Evolutionary conservation across 2,797 vertebrate genomes (phyloP), one percentile per base, ranked within the genome.

Genomic region (Uromys caudimaculatus): DNA sequence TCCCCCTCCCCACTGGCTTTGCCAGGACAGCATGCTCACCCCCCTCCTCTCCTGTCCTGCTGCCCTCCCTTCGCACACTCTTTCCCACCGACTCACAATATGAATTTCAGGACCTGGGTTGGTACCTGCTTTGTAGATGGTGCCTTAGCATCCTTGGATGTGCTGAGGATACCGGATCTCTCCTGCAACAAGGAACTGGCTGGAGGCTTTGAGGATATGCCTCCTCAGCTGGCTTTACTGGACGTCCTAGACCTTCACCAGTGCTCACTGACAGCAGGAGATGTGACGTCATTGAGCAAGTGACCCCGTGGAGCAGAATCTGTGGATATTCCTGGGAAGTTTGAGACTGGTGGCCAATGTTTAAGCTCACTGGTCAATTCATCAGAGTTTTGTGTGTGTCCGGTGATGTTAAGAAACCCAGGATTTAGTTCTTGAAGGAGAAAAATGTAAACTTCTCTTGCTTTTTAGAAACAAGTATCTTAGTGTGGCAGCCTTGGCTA

Each of bases 171-270:
- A 85, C 92, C 99, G 97, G 98, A 98, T 78, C 92, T 99, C 41
- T 99, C 99, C 0, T 98, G 99, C 95, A 99, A 99, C 98, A 99
- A 98, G 97, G 96, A 97, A 60, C 97, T 98, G 79, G 98, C 98
- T 0, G 99, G 99, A 96, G 99, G 99, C 21, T 99, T 99, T 97
- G 89, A 97, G 85, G 98, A 89, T 8, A 96, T 98, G 21, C 79
- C 97, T 41, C 94, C 95, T 71, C 98, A 98, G 97, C 95, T 99
- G 98, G 96, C 98, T 87, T 97, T 97, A 85, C 95, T 99, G 5
- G 97, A 99, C 98, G 98, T 98, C 95, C 98, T 99, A 4, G 99
- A 99, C 98, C 98, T 99, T 44, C 99, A 99, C 97, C 98, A 98
- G 83, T 99, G 99, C 98, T 98, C 98, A 5, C 96, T 99, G 52